phyloP scores from a whole-genome alignment of 2,113 vertebrate species.

The Lagopus leucura region DNA sequence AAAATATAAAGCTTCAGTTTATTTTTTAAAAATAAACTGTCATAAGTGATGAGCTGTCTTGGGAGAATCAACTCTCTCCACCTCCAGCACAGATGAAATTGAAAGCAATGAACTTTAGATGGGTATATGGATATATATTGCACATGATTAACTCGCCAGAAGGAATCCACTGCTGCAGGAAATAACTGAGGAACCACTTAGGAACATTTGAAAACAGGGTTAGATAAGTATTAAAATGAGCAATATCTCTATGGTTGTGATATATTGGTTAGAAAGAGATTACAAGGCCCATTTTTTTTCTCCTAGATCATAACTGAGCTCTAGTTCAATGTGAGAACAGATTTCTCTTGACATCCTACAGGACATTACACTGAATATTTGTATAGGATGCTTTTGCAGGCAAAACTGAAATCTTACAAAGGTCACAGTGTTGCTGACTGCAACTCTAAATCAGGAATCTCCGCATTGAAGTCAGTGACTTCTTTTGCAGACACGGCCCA shows the following conservation, averaged over 20 bases:
- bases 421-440: background rate
- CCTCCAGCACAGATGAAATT: background rate
- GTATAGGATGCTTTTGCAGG: background rate
- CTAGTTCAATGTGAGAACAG: background rate
- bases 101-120: background rate
- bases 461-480: background rate
- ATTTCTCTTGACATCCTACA: background rate
- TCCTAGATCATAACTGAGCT: accelerated
- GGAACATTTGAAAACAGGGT: background rate
- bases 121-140: background rate
- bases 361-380: background rate
- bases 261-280: background rate
- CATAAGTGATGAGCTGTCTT: background rate
- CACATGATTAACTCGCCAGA: background rate
- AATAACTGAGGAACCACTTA: background rate
- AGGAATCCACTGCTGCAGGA: background rate
- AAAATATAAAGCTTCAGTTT: background rate
- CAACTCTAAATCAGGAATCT: background rate
- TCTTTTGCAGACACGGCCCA: accelerated
- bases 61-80: background rate
- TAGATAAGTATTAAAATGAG: accelerated
- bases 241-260: background rate
- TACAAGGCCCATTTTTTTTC: background rate
- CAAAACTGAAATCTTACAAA: background rate
- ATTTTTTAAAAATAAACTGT: background rate